Base-by-base conservation (phyloP, 2,888 invertebrate species). In the Chrysolina americana region DNA sequence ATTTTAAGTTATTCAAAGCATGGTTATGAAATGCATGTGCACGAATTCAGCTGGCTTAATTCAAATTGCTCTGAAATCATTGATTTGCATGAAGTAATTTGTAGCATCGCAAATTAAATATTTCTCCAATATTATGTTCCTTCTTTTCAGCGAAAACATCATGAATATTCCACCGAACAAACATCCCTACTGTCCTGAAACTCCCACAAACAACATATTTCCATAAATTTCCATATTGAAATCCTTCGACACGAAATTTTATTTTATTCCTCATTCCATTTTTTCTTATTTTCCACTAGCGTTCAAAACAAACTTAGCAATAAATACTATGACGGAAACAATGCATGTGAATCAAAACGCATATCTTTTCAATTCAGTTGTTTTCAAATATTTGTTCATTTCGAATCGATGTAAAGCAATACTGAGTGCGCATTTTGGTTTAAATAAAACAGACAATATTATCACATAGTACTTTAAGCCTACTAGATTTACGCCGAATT, bases 361-460 rank as follows among this genome's bases (percentile, higher is more conserved):
- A 47, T 65, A 36, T 63, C 56, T 44, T 63, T 68, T 64, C 36
- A 59, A 53, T 48, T 56, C 23, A 21, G 21, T 56, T 56, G 21
- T 56, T 56, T 56, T 11, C 5, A 10, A 19, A 56, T 13, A 56
- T 6, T 11, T 23, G 13, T 56, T 56, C 21, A 21, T 56, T 56
- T 56, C 13, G 23, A 63, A 68, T 41, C 50, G 64, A 69, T 65
- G 48, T 48, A 76, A 78, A 79, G 79, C 80, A 79, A 80, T 79
- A 81, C 73, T 69, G 73, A 72, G 47, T 70, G 73, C 65, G 64
- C 47, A 65, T 73, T 74, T 73, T 65, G 59, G 65, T 70, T 76
- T 73, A 65, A 72, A 73, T 69, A 68, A 73, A 69, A 77, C 76
- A 76, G 79, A 80, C 81, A 81, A 81, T 80, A 81, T 81, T 79